phyloP scores from a whole-genome alignment of 2,888 invertebrate species.

The Mantis religiosa region DNA sequence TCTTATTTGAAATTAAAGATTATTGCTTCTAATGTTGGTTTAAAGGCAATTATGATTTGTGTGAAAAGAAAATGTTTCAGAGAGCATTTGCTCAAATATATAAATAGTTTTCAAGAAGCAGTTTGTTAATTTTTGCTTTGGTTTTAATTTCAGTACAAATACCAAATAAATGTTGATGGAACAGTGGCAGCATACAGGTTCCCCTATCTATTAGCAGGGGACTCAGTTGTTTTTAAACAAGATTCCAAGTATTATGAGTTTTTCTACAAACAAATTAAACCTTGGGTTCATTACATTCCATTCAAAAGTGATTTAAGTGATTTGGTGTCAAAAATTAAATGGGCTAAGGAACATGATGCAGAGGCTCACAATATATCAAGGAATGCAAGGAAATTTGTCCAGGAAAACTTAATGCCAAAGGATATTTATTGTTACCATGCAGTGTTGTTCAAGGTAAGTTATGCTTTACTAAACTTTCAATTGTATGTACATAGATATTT shows the following conservation, averaged over 20 bases:
- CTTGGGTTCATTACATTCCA: conserved; percentile 80
- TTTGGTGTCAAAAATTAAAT: conserved; percentile 69
- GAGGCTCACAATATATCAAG: conserved; percentile 61
- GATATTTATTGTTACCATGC: conserved; percentile 87
- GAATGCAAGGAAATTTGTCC: conserved; percentile 66
- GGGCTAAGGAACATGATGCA: conserved; percentile 71
- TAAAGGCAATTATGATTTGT: too few relatives aligned
- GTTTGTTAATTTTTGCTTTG: background rate
- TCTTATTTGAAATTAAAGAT: too few relatives aligned
- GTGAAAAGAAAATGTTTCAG: too few relatives aligned
- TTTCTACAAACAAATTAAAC: conserved; percentile 74
- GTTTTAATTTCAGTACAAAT: conserved; percentile 74
- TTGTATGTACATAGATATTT: background rate
- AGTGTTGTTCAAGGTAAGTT: conserved; percentile 58
- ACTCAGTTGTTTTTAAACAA: conserved; percentile 86
- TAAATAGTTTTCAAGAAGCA: too few relatives aligned
- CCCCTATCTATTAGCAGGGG: conserved; percentile 86
- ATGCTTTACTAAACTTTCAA: too few relatives aligned
- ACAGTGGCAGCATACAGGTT: conserved; percentile 94
- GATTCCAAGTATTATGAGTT: conserved; percentile 92
- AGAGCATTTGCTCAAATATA: too few relatives aligned
- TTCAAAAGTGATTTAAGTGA: conserved; percentile 75
- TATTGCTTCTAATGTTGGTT: too few relatives aligned
- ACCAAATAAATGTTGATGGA: conserved; percentile 90
- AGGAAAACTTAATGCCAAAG: conserved; percentile 73